Percentiles rank a stretch among this genome's conserved stretches.
phyloP scores from a whole-genome alignment of 2,113 vertebrate genomes.

The Tapirus terrestris region DNA sequence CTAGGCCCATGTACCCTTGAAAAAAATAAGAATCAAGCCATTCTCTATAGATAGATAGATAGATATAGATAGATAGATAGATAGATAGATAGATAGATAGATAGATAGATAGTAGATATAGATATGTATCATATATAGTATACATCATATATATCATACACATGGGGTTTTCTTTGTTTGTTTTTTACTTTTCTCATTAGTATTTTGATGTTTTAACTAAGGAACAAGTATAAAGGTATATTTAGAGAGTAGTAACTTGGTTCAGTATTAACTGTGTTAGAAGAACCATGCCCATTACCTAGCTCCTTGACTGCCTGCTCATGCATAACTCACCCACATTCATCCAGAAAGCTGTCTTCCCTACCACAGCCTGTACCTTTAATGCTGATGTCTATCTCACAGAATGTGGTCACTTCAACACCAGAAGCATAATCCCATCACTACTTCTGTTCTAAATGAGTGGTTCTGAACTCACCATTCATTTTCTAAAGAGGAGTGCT shows the following conservation, averaged over 20 bases:
- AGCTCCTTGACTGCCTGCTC: neutral
- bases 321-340: too few species aligned
- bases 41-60: neutral
- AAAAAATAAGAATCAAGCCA: neutral
- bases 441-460: neutral
- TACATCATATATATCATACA: neutral
- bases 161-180: neutral
- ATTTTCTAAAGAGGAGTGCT: neutral
- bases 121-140: neutral
- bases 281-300: neutral
- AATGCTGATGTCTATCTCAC: neutral
- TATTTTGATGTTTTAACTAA: neutral
- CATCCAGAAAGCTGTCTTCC: neutral
- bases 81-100: too few species aligned
- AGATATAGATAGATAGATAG: neutral
- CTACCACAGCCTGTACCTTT: neutral
- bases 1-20: neutral
- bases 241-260: neutral
- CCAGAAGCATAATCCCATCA: neutral
- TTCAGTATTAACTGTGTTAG: neutral
- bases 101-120: neutral
- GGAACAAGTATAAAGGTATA: neutral
- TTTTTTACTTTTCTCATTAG: neutral
- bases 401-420: neutral
- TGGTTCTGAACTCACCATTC: neutral